Conservation (phyloP, 1,140 invertebrate species). For the Dufourea novaeangliae region DNA sequence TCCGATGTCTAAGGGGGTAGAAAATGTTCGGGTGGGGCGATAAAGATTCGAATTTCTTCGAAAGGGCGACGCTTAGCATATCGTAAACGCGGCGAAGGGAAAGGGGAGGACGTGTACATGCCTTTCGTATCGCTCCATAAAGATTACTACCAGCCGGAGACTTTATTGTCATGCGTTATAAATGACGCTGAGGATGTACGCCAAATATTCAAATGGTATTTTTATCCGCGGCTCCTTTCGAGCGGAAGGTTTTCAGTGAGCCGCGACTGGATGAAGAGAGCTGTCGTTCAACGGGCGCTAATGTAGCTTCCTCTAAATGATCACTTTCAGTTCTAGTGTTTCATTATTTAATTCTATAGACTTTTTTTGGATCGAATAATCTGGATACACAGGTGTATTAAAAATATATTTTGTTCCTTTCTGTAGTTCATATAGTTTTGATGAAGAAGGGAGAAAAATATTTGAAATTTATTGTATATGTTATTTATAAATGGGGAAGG, state of each 20-base stretch:
- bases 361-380: background rate
- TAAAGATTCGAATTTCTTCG: slow-evolving; percentile 66
- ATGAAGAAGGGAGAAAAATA: too few relatives aligned
- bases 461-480: too few relatives aligned
- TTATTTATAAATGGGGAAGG: too few relatives aligned
- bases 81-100: slow-evolving; percentile 65
- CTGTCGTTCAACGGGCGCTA: slow-evolving; percentile 42
- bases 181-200: slow-evolving; percentile 78
- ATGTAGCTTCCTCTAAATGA: slow-evolving; percentile 72
- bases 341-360: background rate
- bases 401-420: background rate
- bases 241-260: slow-evolving; percentile 75
- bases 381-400: too few relatives aligned
- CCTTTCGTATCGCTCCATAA: slow-evolving; percentile 76
- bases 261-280: slow-evolving; percentile 42
- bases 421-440: too few relatives aligned
- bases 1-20: slow-evolving; percentile 64
- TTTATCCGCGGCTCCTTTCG: slow-evolving; percentile 78
- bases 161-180: slow-evolving; percentile 82
- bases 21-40: slow-evolving; percentile 64
- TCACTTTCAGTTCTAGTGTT: background rate
- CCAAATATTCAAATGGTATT: slow-evolving; percentile 81
- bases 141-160: slow-evolving; percentile 77
- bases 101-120: slow-evolving; percentile 14
- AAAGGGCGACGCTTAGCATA: slow-evolving; percentile 73